Conservation (phyloP, 2,113 vertebrate genomes). For the Scopus umbretta region DNA sequence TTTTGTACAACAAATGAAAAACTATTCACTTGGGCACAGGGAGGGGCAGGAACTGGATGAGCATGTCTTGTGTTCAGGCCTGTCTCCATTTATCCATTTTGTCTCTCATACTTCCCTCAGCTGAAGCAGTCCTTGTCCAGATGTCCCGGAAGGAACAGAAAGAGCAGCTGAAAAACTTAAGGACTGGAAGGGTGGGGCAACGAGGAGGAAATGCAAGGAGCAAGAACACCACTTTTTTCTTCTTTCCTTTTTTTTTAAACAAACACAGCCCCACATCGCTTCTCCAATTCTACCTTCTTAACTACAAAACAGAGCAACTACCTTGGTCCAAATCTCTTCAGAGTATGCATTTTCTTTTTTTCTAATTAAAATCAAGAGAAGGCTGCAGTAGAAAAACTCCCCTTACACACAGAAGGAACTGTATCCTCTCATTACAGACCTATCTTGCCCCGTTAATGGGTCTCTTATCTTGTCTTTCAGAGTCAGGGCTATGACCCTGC, state of each 20-base stretch:
- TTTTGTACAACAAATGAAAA: not conserved
- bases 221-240: not conserved
- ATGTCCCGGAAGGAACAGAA: not conserved
- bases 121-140: not conserved
- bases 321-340: not conserved
- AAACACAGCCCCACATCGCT: not conserved
- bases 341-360: not conserved
- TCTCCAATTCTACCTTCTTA: not conserved
- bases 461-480: not conserved
- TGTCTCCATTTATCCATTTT: not conserved
- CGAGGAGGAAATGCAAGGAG: not conserved
- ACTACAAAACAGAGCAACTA: not conserved
- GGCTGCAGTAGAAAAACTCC: not conserved
- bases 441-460: not conserved
- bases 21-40: not conserved
- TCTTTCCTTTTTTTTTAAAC: not conserved
- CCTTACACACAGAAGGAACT: not conserved
- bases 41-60: not conserved
- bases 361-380: not conserved
- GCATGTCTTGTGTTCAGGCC: not conserved
- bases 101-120: not conserved
- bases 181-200: not conserved
- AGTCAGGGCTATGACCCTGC: not conserved
- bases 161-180: not conserved
- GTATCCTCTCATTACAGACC: constrained; percentile 42